Conservation (phyloP, 2,797 vertebrate genomes). For the Miopithecus talapoin region DNA sequence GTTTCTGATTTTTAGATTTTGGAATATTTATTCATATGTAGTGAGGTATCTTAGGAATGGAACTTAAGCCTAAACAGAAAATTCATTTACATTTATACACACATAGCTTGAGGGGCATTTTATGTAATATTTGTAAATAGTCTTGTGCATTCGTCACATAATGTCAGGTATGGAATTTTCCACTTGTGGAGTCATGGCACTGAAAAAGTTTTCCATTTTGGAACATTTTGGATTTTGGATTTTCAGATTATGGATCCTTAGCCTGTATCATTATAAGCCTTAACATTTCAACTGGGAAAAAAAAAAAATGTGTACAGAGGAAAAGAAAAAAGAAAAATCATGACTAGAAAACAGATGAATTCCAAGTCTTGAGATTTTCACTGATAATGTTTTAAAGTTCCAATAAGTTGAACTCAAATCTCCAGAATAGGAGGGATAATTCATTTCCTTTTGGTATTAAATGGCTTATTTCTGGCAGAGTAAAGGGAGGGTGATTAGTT, state of each 20-base stretch:
- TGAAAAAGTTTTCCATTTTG: neutral
- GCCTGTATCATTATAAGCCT: neutral
- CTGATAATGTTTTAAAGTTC: neutral
- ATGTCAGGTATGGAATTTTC: neutral
- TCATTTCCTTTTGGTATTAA: slow-evolving; percentile 14
- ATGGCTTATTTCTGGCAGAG: slow-evolving; percentile 17
- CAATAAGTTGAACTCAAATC: slow-evolving; percentile 10
- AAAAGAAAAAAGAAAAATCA: neutral
- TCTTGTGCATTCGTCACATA: neutral
- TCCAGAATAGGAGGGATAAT: neutral
- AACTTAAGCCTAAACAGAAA: neutral
- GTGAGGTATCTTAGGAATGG: neutral
- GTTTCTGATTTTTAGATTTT: neutral
- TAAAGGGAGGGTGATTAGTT: neutral
- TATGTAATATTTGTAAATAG: neutral
- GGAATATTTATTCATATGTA: neutral
- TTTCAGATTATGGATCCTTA: neutral
- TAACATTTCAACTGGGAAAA: slow-evolving; percentile 18
- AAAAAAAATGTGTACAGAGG: neutral
- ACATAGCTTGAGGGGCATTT: neutral
- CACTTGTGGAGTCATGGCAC: neutral
- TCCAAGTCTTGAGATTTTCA: neutral
- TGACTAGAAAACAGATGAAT: neutral
- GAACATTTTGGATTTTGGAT: neutral
- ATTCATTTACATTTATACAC: neutral